Percentiles rank a stretch among this genome's conserved stretches.
phyloP scores from a whole-genome alignment of 1,140 invertebrate species.

The Zelostemma sp. region DNA sequence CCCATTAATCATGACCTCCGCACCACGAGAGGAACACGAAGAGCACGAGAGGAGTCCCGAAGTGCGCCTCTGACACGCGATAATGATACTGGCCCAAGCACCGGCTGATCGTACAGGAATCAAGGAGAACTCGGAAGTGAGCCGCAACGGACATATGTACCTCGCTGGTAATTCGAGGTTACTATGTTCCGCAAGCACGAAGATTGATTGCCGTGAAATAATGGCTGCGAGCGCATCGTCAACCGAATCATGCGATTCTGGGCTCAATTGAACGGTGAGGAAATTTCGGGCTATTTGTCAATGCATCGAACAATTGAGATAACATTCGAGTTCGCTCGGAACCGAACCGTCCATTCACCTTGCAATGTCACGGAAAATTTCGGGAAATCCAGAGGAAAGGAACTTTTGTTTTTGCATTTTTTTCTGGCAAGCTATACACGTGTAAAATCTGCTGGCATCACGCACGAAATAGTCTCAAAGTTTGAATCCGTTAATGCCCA shows the following conservation, averaged over 20 bases:
- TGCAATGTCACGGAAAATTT: no score
- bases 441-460: no score
- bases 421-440: no score
- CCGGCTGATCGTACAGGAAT: constrained; percentile 3
- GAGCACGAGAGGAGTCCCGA: background rate
- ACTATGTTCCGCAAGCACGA: background rate
- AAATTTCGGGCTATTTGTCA: background rate
- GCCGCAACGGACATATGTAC: constrained; percentile 4
- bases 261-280: background rate
- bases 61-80: background rate
- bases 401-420: no score
- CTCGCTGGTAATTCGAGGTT: background rate
- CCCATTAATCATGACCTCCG: constrained; percentile 11
- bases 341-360: no score
- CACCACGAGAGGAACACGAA: background rate
- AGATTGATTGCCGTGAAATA: constrained; percentile 1
- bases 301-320: background rate
- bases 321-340: background rate
- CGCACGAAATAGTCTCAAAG: no score
- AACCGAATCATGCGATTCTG: background rate
- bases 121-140: background rate
- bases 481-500: no score
- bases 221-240: background rate
- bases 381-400: no score
- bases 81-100: background rate